These are phyloP conservation scores for Rhodeus uyekii DNA, from an alignment of 2,797 vertebrate species.

Conservation along the genomic window DNA sequence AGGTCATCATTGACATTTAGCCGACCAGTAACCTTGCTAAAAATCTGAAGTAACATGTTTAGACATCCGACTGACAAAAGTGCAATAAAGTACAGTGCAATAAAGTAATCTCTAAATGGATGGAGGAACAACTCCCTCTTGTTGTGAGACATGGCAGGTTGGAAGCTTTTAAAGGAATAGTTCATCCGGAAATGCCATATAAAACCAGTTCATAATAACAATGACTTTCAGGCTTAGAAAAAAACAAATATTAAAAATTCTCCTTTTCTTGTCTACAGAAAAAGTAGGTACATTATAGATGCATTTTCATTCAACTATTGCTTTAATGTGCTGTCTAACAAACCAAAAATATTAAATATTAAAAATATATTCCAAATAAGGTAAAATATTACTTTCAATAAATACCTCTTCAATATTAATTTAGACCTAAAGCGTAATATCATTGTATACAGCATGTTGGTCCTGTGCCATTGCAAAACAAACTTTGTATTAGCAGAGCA, in stretches of 20 bases:
- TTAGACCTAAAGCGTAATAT: not conserved
- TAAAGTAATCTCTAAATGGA: slow-evolving; percentile 20
- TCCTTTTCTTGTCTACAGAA: not conserved
- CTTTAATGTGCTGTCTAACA: not conserved
- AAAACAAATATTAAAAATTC: not conserved
- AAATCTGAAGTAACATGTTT: slow-evolving; percentile 49
- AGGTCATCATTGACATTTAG: slow-evolving; percentile 54
- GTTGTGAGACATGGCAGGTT: slow-evolving; percentile 18
- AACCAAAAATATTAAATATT: too few relatives aligned
- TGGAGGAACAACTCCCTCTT: slow-evolving; percentile 35
- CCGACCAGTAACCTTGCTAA: slow-evolving; percentile 36
- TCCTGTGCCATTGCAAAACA: slow-evolving; percentile 30
- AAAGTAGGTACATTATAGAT: too few relatives aligned
- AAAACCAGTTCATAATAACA: not conserved
- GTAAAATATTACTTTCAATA: not conserved
- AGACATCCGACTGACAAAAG: slow-evolving; percentile 28
- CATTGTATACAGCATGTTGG: slow-evolving; percentile 7
- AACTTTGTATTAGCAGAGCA: slow-evolving; percentile 40
- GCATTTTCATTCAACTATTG: not conserved
- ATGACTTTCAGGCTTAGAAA: not conserved
- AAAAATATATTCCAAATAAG: too few relatives aligned
- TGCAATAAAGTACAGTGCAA: slow-evolving; percentile 4
- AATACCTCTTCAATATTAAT: slow-evolving; percentile 17
- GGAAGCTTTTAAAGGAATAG: slow-evolving; percentile 7
- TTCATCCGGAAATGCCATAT: not conserved